These are phyloP conservation scores for Halcyon chelicuti DNA, from an alignment of 2,797 vertebrate genomes.

Conservation along the genomic window DNA sequence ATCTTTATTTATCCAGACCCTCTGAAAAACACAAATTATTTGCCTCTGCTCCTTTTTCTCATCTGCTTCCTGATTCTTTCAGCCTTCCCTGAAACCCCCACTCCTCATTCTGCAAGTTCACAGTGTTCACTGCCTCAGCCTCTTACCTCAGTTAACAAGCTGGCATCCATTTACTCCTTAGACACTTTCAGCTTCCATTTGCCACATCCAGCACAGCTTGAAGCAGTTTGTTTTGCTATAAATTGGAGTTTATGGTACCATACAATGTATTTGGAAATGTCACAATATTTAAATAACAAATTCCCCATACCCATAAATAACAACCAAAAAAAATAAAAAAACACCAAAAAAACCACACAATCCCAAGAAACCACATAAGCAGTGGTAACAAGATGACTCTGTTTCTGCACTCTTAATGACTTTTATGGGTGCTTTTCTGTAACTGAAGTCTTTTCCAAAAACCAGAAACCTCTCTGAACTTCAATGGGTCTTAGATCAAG, in stretches of 20 bases:
- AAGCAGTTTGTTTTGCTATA: slow-evolving; percentile 39
- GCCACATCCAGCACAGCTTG: slow-evolving; percentile 39
- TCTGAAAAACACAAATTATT: not conserved
- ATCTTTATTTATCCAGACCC: not conserved
- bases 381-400: not conserved
- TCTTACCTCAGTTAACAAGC: slow-evolving; percentile 44
- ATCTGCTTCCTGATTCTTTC: not conserved
- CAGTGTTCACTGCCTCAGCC: not conserved
- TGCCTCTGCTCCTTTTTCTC: not conserved
- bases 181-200: slow-evolving; percentile 52
- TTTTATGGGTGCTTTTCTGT: not conserved
- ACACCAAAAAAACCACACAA: no score
- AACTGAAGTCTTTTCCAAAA: not conserved
- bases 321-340: not conserved
- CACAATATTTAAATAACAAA: slow-evolving; percentile 63
- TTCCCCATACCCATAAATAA: not conserved
- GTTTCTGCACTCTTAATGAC: not conserved
- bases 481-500: not conserved
- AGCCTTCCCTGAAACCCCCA: not conserved
- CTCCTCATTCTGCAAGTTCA: slow-evolving; percentile 5
- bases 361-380: not conserved
- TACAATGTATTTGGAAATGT: slow-evolving; percentile 43
- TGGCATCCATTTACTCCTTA: slow-evolving; percentile 45
- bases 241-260: slow-evolving; percentile 32
- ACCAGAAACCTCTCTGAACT: not conserved